These are phyloP conservation scores for Protodeltote pygarga DNA, from an alignment of 2,888 invertebrate genomes.

Conservation along the genomic window DNA sequence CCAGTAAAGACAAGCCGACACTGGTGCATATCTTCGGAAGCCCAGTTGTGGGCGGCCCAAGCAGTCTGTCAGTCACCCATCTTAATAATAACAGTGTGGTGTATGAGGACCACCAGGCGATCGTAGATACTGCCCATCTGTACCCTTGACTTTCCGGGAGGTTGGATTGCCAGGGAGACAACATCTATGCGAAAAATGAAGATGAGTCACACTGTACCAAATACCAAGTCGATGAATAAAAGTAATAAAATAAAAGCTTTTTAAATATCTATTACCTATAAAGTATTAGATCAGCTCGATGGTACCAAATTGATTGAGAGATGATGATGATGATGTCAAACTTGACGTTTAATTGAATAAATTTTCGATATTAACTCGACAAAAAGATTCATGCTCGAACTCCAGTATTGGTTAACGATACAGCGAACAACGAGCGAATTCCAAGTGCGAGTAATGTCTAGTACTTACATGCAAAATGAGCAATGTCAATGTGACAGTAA, in stretches of 20 bases:
- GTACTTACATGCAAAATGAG: constrained; percentile 66
- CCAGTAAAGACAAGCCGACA: constrained; percentile 70
- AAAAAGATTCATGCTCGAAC: no score
- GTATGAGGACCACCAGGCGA: constrained; percentile 74
- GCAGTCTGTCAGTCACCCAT: constrained; percentile 54
- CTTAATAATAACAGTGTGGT: constrained; percentile 46
- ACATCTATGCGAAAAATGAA: constrained; percentile 52
- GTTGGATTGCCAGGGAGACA: constrained; percentile 59
- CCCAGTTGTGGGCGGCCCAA: constrained; percentile 46
- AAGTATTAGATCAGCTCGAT: no score
- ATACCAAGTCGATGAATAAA: neutral
- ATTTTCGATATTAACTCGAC: no score
- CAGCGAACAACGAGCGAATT: no score
- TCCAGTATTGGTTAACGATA: no score
- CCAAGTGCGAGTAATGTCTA: neutral
- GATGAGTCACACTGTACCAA: neutral
- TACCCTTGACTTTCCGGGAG: constrained; percentile 68
- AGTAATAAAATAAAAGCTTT: no score
- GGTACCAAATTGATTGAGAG: no score
- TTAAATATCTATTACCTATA: no score
- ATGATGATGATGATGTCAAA: no score
- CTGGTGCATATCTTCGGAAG: constrained; percentile 65
- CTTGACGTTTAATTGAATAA: no score
- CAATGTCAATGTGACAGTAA: constrained; percentile 62
- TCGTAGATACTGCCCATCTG: constrained; percentile 64